A percentile compares a stretch with the other conserved stretches of the same genome.
phyloP scores from a whole-genome alignment of 2,113 vertebrate genomes.

The Channa maculata region DNA sequence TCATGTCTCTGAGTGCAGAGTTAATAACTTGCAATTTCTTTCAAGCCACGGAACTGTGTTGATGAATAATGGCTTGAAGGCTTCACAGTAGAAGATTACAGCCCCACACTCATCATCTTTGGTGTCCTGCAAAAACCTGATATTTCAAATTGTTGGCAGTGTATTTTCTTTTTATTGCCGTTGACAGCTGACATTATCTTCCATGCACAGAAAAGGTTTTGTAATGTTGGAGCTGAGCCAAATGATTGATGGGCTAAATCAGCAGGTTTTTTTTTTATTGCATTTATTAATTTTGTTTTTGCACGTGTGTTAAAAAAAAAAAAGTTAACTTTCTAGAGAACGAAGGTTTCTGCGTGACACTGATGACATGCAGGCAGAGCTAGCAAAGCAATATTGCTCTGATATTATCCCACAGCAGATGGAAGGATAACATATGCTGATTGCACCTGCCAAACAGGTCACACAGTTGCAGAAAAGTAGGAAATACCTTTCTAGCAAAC shows the following conservation, averaged over 20 bases:
- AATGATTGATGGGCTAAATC: conserved; percentile 50
- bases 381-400: conserved; percentile 55
- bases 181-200: conserved; percentile 56
- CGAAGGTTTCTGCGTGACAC: conserved; percentile 18
- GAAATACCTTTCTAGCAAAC: conserved; percentile 41
- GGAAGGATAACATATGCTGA: conserved; percentile 66
- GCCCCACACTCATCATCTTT: conserved; percentile 26
- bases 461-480: conserved; percentile 31
- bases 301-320: neutral
- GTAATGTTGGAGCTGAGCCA: conserved; percentile 26
- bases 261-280: neutral
- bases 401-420: conserved; percentile 64
- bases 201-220: conserved; percentile 19
- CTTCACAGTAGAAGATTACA: conserved; percentile 57
- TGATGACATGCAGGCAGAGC: conserved; percentile 39
- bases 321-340: conserved; percentile 56
- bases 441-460: conserved; percentile 66
- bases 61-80: conserved; percentile 57
- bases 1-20: conserved; percentile 60
- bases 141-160: conserved; percentile 28
- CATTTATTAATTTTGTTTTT: neutral
- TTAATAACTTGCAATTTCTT: conserved; percentile 63
- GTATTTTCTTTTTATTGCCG: conserved; percentile 43
- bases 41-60: conserved; percentile 32
- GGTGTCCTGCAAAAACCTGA: conserved; percentile 28